These are phyloP conservation scores for Timema podura DNA, from an alignment of 2,888 invertebrate genomes.

Conservation along the genomic window DNA sequence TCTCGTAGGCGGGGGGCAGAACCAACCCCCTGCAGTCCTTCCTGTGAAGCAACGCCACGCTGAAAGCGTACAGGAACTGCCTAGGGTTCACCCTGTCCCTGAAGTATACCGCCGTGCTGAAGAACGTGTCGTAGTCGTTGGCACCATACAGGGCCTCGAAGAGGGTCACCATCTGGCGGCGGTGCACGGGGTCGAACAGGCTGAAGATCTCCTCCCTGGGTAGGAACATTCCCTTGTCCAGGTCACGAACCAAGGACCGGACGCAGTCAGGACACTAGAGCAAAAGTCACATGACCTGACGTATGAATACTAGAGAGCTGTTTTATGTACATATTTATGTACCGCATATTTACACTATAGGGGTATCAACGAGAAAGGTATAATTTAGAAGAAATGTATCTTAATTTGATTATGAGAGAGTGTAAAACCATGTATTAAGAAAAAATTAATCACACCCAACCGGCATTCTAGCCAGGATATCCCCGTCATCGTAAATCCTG, in stretches of 20 bases:
- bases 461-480: too few relatives aligned
- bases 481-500: too few relatives aligned
- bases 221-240: slow-evolving; percentile 28
- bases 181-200: slow-evolving; percentile 33
- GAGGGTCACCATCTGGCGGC: slow-evolving; percentile 34
- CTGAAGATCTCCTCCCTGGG: slow-evolving; percentile 33
- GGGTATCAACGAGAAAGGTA: too few relatives aligned
- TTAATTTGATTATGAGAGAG: too few relatives aligned
- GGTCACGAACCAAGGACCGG: slow-evolving; percentile 26
- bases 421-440: too few relatives aligned
- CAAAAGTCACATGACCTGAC: neutral
- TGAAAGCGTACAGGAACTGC: slow-evolving; percentile 38
- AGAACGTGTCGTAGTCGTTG: slow-evolving; percentile 34
- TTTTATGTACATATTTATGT: too few relatives aligned
- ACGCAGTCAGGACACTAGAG: slow-evolving; percentile 28
- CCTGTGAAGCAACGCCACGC: slow-evolving; percentile 36
- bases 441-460: too few relatives aligned
- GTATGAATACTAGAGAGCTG: neutral
- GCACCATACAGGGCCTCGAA: slow-evolving; percentile 33
- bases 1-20: slow-evolving; percentile 38
- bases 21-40: slow-evolving; percentile 31
- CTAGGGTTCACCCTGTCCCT: slow-evolving; percentile 37
- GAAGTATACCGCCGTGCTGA: slow-evolving; percentile 33
- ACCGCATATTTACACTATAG: too few relatives aligned
- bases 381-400: too few relatives aligned